A percentile compares a stretch with the other conserved stretches of the same genome.
Evolutionary conservation across 2,797 vertebrate species (phyloP).

Genomic region (Alfaro cultratus): DNA sequence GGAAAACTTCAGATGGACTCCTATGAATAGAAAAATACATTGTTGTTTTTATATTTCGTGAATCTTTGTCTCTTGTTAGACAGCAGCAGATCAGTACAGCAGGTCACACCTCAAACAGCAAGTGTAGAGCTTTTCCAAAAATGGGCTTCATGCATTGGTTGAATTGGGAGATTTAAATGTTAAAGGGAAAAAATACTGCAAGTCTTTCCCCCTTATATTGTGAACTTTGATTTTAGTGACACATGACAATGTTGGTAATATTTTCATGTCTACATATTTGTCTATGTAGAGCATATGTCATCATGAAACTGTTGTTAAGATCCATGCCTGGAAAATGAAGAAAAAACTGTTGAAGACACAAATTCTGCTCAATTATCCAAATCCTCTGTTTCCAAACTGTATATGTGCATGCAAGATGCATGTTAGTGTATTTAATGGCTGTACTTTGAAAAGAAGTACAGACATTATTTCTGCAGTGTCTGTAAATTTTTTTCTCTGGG

Average conservation of each 20-base stretch:
- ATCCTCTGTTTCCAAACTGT: not conserved
- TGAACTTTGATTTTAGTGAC: constrained; percentile 6
- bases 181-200: not conserved
- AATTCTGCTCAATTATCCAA: not conserved
- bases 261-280: not conserved
- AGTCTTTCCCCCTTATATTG: not conserved
- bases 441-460: not conserved
- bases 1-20: constrained; percentile 52
- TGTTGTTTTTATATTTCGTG: constrained; percentile 45
- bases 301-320: not conserved
- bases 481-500: not conserved
- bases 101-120: constrained; percentile 13
- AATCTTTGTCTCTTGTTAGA: constrained; percentile 60
- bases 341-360: not conserved
- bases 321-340: not conserved
- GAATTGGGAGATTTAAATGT: constrained; percentile 1
- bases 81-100: constrained; percentile 63
- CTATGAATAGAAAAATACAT: constrained; percentile 64
- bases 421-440: not conserved
- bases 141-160: constrained; percentile 11
- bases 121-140: constrained; percentile 21
- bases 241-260: not conserved
- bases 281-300: not conserved
- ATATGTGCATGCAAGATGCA: not conserved
- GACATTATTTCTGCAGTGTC: too few relatives aligned